Base-by-base conservation (phyloP, 1,140 invertebrate genomes). In the Diplogasteroides magnus region DNA sequence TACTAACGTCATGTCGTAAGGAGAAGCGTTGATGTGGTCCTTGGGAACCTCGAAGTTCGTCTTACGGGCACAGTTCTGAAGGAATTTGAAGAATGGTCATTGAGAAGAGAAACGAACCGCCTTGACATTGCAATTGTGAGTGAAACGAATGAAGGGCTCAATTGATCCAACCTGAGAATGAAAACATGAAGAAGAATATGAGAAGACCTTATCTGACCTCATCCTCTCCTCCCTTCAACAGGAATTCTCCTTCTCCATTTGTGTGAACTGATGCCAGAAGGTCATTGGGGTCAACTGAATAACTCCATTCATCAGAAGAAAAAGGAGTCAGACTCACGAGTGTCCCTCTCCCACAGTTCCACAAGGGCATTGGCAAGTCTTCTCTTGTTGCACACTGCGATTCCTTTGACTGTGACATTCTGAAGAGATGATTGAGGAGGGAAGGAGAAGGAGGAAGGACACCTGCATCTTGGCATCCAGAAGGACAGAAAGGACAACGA, bases 271-370 rank as follows among this genome's bases (percentile, higher is more conserved):
- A 48, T 6, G 37, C 37, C 6, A 48, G 37, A 19, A 48, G 37
- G 37, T 48, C 37, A 19, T 48, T 48, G 37, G 37, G 37, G 37
- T 48, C 37, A 19, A 48, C 37, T 48, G 37, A 6, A 48, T n/a
- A n/a, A n/a, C n/a, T n/a, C n/a, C n/a, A n/a, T n/a, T n/a, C n/a
- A n/a, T n/a, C n/a, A n/a, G n/a, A n/a, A n/a, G n/a, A n/a, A n/a
- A n/a, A n/a, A n/a, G n/a, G n/a, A n/a, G n/a, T n/a, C n/a, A n/a
- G n/a, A 71, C 69, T 66, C 23, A 71, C 69, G 64, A 31, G 70
- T 67, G 56, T 72, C 70, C 65, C 67, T 72, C 31, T 67, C 70
- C 23, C 67, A 72, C 57, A 72, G 65, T 61, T 72, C 58, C 26
- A 72, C 64, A 25, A 67, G 59, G 25, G 60, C 70, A 37, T 67